Conservation (phyloP, 2,888 invertebrate species). For the Lapara coniferarum region DNA sequence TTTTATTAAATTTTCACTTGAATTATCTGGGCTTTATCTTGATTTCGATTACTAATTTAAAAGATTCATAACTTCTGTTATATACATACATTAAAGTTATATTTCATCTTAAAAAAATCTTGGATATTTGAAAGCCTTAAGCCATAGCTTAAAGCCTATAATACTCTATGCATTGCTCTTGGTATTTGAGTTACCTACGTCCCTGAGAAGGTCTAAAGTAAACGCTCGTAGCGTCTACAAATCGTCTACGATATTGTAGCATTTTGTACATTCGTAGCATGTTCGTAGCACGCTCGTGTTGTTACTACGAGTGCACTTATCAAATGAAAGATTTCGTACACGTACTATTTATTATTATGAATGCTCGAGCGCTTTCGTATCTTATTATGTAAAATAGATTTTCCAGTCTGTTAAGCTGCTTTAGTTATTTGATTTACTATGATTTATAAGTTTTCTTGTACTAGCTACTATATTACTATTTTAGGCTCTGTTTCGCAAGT, state of each 20-base stretch:
- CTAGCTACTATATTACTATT: too few relatives aligned
- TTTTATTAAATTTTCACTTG: too few relatives aligned
- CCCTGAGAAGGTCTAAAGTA: conserved; percentile 38
- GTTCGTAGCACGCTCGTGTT: conserved; percentile 31
- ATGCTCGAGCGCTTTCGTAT: conserved; percentile 16
- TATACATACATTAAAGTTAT: too few relatives aligned
- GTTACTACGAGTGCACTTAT: conserved; percentile 17
- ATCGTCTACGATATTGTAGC: conserved; percentile 52
- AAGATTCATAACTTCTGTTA: too few relatives aligned
- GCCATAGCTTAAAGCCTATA: neutral
- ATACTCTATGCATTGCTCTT: neutral
- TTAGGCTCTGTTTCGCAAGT: too few relatives aligned
- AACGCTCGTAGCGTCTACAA: conserved; percentile 51
- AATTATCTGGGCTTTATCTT: too few relatives aligned
- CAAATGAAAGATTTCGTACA: conserved; percentile 17
- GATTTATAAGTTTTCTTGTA: too few relatives aligned
- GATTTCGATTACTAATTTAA: too few relatives aligned
- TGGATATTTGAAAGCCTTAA: neutral
- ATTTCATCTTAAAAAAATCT: too few relatives aligned
- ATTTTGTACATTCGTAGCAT: conserved; percentile 39
- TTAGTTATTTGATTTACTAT: neutral
- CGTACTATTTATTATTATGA: conserved; percentile 20
- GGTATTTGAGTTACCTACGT: neutral
- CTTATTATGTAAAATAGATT: conserved; percentile 18
- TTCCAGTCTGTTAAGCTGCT: neutral